Evolutionary conservation across 2,797 vertebrate genomes (phyloP), one percentile per base, ranked within the genome.

Genomic region (Cryptoprocta ferox): DNA sequence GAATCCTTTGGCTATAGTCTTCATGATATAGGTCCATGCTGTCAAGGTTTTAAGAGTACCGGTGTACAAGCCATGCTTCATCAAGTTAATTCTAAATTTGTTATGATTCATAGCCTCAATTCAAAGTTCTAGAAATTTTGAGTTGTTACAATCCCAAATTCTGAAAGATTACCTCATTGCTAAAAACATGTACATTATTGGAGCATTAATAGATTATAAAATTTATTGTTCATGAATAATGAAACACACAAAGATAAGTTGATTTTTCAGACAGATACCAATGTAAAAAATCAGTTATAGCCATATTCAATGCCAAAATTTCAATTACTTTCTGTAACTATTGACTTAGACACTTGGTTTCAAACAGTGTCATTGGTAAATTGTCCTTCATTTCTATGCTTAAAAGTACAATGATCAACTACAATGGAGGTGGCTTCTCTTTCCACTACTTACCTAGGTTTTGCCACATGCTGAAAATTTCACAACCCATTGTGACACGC

Each of bases 391-490:
- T 70, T 45, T 16, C 19, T 32, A 53, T 14, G 4, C 32, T 35
- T 70, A 28, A 19, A 82, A 53, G 73, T 35, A 75, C 30, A 71
- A n/a, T 3, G 39, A 71, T 4, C 6, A 95, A 28, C 68, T 59
- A 61, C 0, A 48, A 26, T 0, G 11, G 14, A 86, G 13, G 16
- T 50, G 16, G 39, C 10, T 61, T 95, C 81, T 84, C n/a, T 94
- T 90, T 84, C 48, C 30, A 73, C 71, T 63, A 97, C 99, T 99
- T 98, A 99, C 99, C 99, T 98, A 99, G 99, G 98, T 99, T 99
- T 98, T 99, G 99, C 99, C 99, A 99, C 99, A 99, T 99, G 98
- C 99, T 99, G 99, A 99, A 99, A 98, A 99, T 99, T 98, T 99
- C 99, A 98, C 99, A 99, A 75, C 99, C 99, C 99, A 99, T 99